phyloP scores from a whole-genome alignment of 2,113 vertebrate species.

The Anthoscopus minutus region DNA sequence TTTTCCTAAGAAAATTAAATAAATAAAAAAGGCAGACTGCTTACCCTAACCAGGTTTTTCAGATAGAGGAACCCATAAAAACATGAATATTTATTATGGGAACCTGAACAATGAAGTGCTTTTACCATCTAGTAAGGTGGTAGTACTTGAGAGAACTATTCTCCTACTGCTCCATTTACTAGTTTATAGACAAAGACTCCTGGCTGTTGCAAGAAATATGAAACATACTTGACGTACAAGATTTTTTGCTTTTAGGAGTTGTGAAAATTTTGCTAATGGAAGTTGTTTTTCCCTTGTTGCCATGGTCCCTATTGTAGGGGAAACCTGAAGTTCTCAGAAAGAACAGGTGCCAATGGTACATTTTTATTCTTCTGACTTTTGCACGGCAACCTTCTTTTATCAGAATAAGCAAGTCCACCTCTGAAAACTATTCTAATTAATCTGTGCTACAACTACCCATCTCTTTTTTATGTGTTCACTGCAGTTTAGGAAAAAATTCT shows the following conservation, averaged over 20 bases:
- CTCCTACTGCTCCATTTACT: neutral
- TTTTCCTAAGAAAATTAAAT: neutral
- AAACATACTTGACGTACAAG: neutral
- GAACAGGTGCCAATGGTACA: neutral
- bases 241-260: neutral
- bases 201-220: neutral
- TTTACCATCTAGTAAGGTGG: neutral
- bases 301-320: neutral
- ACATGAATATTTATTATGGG: neutral
- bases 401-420: neutral
- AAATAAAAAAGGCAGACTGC: neutral
- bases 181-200: neutral
- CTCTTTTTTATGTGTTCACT: neutral
- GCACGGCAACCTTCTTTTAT: neutral
- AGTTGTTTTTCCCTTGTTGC: neutral
- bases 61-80: neutral
- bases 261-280: neutral
- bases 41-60: neutral
- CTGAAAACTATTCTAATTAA: neutral
- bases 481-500: neutral
- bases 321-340: neutral
- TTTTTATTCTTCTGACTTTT: neutral
- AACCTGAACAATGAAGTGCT: neutral
- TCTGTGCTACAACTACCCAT: neutral
- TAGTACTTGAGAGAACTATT: neutral